These are phyloP conservation scores for Meta bourneti DNA, from an alignment of 2,888 invertebrate species.

Conservation along the genomic window DNA sequence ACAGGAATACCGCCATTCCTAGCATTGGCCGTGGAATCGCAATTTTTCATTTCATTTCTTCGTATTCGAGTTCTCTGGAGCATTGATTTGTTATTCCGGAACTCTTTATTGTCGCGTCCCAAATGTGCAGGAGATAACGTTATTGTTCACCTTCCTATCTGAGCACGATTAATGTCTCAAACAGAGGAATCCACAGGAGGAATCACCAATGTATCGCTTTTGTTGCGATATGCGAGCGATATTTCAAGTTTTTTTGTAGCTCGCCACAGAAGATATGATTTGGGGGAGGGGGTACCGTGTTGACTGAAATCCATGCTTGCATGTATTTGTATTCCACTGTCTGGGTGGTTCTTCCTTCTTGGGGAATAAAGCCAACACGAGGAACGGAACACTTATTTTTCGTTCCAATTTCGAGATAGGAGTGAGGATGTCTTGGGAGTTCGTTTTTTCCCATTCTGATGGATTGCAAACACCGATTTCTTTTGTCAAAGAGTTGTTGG, in stretches of 20 bases:
- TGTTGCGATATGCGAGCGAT: slow-evolving; percentile 56
- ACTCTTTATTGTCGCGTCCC: slow-evolving; percentile 53
- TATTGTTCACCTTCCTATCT: slow-evolving; percentile 39
- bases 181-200: slow-evolving; percentile 28
- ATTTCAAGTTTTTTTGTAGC: slow-evolving; percentile 24
- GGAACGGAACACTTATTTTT: slow-evolving; percentile 39
- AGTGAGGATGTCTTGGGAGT: slow-evolving; percentile 18
- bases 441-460: slow-evolving; percentile 32
- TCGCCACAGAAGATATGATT: slow-evolving; percentile 21
- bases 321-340: slow-evolving; percentile 21
- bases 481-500: slow-evolving; percentile 23
- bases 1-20: neutral
- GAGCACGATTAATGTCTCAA: slow-evolving; percentile 50
- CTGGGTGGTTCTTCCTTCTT: neutral
- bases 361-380: slow-evolving; percentile 32
- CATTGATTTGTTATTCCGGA: slow-evolving; percentile 38
- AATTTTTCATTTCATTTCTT: slow-evolving; percentile 59
- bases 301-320: slow-evolving; percentile 45
- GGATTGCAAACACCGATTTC: slow-evolving; percentile 29
- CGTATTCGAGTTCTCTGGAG: slow-evolving; percentile 31
- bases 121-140: slow-evolving; percentile 50
- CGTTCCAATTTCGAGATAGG: slow-evolving; percentile 35
- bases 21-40: slow-evolving; percentile 8
- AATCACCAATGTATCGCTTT: slow-evolving; percentile 28
- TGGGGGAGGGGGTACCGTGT: neutral